Evolutionary conservation across 1,140 invertebrate genomes (phyloP), one percentile per base, ranked within the genome.

Genomic region (Cotesia typhae): DNA sequence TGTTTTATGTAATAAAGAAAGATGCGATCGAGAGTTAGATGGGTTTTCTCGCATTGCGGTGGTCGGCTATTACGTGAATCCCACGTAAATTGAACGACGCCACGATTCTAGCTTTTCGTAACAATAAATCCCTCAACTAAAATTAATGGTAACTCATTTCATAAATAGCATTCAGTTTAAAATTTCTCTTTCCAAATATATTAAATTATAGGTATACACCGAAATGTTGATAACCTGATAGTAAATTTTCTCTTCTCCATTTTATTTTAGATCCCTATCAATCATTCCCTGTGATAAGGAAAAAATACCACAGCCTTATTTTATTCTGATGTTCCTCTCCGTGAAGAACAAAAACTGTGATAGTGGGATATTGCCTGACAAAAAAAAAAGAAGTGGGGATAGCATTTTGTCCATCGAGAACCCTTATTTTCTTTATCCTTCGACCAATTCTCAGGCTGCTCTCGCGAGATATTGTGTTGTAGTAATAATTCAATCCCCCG

Each of bases 401-500:
- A 17, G 65, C 67, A 69, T 72, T 47, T 69, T 60, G 64, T 61
- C 65, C 20, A 20, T 5, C n/a, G 72, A 66, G 70, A 67, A 64
- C 63, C 65, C 64, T 70, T 73, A 71, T 77, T 72, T 77, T 77
- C 76, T 77, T 76, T 78, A 78, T 78, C 75, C 74, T 64, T 75
- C 69, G 35, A 75, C 72, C 72, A 76, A 76, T 75, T 76, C 73
- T 78, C 67, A 64, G 70, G 71, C 74, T 69, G 75, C 67, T 79
- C 68, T 75, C 67, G 74, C 73, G 75, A 77, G 77, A 80, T 80
- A 77, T 77, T 77, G 75, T 73, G 57, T 35, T 71, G 72, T 75
- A 73, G 53, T 68, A 68, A 76, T 79, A 79, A 81, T 66, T 81
- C 80, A 81, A 67, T 69, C 70, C 38, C 75, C 78, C 73, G 74